phyloP scores from a whole-genome alignment of 2,113 vertebrate genomes.

The Desmodus rotundus region DNA sequence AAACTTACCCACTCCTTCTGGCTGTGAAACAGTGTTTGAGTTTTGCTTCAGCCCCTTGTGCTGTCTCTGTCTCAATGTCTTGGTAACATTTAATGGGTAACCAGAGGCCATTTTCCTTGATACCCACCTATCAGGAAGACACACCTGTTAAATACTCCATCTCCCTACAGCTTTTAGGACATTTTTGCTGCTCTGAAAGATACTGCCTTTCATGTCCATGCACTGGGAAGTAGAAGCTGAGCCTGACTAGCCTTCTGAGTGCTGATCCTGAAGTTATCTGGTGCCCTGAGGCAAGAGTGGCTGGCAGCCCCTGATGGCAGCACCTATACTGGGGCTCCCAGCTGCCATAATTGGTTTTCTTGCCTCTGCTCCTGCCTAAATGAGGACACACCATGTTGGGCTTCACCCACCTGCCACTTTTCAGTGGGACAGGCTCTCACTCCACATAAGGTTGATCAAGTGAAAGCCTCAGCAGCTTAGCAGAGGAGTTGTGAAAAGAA shows the following conservation, averaged over 20 bases:
- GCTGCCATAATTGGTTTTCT: slow-evolving; percentile 32
- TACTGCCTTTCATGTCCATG: not conserved
- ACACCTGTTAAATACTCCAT: not conserved
- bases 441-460: not conserved
- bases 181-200: not conserved
- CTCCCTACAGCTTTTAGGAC: not conserved
- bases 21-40: not conserved
- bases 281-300: slow-evolving; percentile 42
- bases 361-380: not conserved
- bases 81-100: slow-evolving; percentile 17
- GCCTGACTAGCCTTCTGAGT: not conserved
- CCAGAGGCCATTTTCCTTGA: slow-evolving; percentile 8
- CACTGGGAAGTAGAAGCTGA: not conserved
- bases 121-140: not conserved
- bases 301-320: not conserved
- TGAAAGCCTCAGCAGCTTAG: not conserved
- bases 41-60: not conserved
- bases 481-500: not conserved
- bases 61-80: not conserved
- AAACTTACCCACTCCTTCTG: not conserved
- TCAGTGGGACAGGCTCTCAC: not conserved
- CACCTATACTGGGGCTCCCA: not conserved
- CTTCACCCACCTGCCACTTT: not conserved
- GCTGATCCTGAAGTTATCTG: slow-evolving; percentile 26
- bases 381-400: not conserved